Evolutionary conservation across 2,888 invertebrate genomes (phyloP).

Genomic region (Sericinus montela): DNA sequence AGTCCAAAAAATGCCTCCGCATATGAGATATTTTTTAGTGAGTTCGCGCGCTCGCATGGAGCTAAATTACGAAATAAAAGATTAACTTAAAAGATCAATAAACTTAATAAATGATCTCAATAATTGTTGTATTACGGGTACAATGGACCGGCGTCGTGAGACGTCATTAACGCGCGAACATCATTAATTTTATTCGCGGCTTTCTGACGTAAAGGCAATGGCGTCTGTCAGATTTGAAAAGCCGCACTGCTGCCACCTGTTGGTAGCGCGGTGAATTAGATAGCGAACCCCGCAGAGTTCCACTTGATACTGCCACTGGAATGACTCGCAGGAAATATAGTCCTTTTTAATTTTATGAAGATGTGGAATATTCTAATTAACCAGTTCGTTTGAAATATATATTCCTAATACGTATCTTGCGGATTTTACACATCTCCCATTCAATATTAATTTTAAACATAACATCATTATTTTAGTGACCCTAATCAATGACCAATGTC

Average conservation of each 20-base stretch:
- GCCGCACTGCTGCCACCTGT: conserved; percentile 75
- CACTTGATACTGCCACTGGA: conserved; percentile 73
- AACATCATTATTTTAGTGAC: too few relatives aligned
- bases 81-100: conserved; percentile 80
- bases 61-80: conserved; percentile 80
- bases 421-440: too few relatives aligned
- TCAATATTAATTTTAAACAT: too few relatives aligned
- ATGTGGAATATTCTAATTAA: conserved; percentile 5
- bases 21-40: conserved; percentile 75
- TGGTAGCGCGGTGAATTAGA: conserved; percentile 76
- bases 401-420: conserved; percentile 5
- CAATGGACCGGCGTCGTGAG: conserved; percentile 78
- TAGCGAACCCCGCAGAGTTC: conserved; percentile 68
- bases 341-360: conserved; percentile 13
- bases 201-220: conserved; percentile 75
- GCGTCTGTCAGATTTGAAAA: conserved; percentile 78
- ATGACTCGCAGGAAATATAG: conserved; percentile 50
- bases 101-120: conserved; percentile 80
- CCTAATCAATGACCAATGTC: too few relatives aligned
- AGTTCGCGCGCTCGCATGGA: conserved; percentile 73
- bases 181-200: conserved; percentile 80
- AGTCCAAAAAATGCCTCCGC: conserved; percentile 75
- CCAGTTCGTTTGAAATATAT: conserved; percentile 14
- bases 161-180: conserved; percentile 78
- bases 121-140: conserved; percentile 79